Base-by-base conservation (phyloP, 2,797 vertebrate species). In the Halcyon badia region DNA sequence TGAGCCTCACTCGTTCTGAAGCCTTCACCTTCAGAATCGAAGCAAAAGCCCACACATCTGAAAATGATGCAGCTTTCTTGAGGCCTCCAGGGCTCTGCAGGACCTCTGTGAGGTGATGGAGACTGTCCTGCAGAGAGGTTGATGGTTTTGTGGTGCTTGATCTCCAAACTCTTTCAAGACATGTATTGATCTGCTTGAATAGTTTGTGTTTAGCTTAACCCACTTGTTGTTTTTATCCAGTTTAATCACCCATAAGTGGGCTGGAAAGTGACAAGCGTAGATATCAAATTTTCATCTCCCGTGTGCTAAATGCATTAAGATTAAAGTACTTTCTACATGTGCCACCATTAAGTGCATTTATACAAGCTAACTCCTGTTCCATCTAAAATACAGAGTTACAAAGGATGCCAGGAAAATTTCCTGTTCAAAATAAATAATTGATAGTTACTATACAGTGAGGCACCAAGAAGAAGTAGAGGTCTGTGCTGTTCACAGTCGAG, bases 321-420 rank as follows among this genome's bases (percentile, higher is more conserved):
- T 71, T 46, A 94, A 96, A 94, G 92, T 65, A 77, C 83, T 92
- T 95, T 94, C 96, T 87, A 95, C 51, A 69, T 92, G 62, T 62
- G 44, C 46, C 62, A 75, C 70, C 65, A 83, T 71, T 89, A 85
- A 92, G 49, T 39, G 73, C 77, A 92, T 77, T 93, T 87, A 72
- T 4, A 84, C 2, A 8, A 87, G 71, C 31, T 93, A 85, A 95
- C 57, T 92, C 68, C 60, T 42, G 26, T 65, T 89, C n/a, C 25
- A n/a, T 42, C 69, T 83, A 61, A 87, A 91, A 89, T 64, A 88
- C 26, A 41, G 41, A 83, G 60, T 31, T 64, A 84, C 28, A 66
- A 87, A 84, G 84, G 68, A 84, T 51, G 37, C 0, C 5, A 87
- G 56, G 68, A 82, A 68, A 77, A 31, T 42, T 42, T 83, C 61